Percentiles rank a stretch among this genome's conserved stretches.
phyloP scores from a whole-genome alignment of 2,888 invertebrate genomes.

The Pogonocherus hispidulus region DNA sequence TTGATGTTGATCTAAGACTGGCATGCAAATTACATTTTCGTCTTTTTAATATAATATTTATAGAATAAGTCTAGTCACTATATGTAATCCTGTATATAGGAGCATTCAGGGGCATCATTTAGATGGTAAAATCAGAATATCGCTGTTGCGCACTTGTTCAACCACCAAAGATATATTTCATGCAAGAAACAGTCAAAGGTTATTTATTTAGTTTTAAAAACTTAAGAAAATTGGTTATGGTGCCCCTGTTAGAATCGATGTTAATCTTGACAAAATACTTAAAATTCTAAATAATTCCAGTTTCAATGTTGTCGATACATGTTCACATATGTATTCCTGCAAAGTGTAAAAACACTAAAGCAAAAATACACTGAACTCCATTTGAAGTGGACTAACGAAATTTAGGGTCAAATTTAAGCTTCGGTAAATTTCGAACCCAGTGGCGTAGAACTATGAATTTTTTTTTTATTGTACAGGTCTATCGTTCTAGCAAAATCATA shows the following conservation, averaged over 20 bases:
- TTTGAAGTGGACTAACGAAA: too few relatives aligned
- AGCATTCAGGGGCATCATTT: background rate
- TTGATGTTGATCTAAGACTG: slow-evolving; percentile 3
- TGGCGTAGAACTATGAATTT: too few relatives aligned
- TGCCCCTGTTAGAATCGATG: background rate
- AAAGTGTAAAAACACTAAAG: background rate
- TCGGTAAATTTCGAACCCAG: too few relatives aligned
- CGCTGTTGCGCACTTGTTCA: too few relatives aligned
- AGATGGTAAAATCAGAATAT: background rate
- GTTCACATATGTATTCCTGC: background rate
- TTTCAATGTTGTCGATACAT: background rate
- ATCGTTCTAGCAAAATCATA: too few relatives aligned
- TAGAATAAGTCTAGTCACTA: background rate
- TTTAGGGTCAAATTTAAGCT: too few relatives aligned
- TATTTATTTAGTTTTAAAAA: too few relatives aligned
- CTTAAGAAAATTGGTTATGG: background rate
- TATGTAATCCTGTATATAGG: slow-evolving; percentile 2
- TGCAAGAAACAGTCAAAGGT: too few relatives aligned
- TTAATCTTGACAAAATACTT: background rate
- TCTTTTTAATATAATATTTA: background rate
- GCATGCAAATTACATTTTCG: slow-evolving; percentile 6
- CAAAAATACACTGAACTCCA: too few relatives aligned
- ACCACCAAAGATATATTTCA: too few relatives aligned
- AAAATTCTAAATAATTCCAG: background rate
- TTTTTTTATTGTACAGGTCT: too few relatives aligned